phyloP scores from a whole-genome alignment of 2,797 vertebrate genomes.

The Sandelia bainsii region DNA sequence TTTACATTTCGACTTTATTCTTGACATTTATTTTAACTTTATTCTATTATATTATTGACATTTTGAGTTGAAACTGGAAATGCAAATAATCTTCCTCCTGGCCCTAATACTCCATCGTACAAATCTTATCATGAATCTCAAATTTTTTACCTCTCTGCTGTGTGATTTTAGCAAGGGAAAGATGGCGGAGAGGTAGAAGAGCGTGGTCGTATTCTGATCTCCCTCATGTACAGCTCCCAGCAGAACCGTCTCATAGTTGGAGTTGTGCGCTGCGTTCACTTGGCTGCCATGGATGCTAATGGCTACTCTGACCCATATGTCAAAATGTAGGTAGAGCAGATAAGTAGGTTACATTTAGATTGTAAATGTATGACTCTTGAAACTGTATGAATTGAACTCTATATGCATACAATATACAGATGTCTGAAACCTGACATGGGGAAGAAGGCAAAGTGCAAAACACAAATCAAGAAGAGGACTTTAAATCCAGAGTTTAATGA shows the following conservation, averaged over 20 bases:
- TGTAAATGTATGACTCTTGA: neutral
- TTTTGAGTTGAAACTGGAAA: too few species aligned
- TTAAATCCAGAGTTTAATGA: conserved; percentile 98
- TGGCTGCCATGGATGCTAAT: conserved; percentile 97
- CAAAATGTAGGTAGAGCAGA: conserved; percentile 88
- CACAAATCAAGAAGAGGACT: conserved; percentile 98
- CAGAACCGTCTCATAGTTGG: conserved; percentile 92
- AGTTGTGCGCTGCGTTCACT: conserved; percentile 93
- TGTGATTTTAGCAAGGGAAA: conserved; percentile 79
- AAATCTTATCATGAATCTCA: too few species aligned
- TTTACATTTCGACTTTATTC: too few species aligned
- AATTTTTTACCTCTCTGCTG: too few species aligned
- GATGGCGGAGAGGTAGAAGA: conserved; percentile 91
- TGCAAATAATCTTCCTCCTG: too few species aligned
- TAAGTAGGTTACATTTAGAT: neutral
- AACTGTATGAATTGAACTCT: neutral
- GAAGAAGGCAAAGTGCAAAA: conserved; percentile 98
- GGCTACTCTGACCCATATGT: conserved; percentile 98
- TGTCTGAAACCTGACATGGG: conserved; percentile 98
- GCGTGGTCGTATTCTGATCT: conserved; percentile 93
- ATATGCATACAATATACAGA: conserved; percentile 74
- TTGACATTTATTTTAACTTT: too few species aligned
- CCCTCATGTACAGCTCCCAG: conserved; percentile 95
- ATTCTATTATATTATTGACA: too few species aligned
- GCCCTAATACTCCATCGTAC: too few species aligned